phyloP scores from a whole-genome alignment of 2,113 vertebrate genomes.

The Chaetodon auriga region DNA sequence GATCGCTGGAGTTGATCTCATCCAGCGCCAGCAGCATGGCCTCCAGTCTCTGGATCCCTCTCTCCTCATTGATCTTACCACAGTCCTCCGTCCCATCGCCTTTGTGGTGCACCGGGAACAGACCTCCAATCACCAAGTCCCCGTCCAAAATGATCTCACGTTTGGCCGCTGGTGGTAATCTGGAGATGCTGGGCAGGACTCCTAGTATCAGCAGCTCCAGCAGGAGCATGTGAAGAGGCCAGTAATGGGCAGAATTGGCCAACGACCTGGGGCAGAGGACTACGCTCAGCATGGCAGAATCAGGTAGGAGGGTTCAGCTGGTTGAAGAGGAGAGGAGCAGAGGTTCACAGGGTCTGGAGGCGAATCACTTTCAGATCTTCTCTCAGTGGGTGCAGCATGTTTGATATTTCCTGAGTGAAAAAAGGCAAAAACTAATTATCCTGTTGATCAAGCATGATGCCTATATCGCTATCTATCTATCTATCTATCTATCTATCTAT shows the following conservation, averaged over 20 bases:
- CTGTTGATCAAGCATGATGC: conserved; percentile 13
- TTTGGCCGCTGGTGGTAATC: conserved; percentile 83
- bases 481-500: not conserved
- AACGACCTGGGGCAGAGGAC: conserved; percentile 41
- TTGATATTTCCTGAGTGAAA: conserved; percentile 56
- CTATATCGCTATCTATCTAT: not conserved
- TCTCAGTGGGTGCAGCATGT: conserved; percentile 60
- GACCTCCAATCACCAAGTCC: conserved; percentile 95
- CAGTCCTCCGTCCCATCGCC: conserved; percentile 92
- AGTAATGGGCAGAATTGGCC: conserved; percentile 58
- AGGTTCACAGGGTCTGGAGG: conserved; percentile 61
- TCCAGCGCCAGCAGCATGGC: conserved; percentile 98
- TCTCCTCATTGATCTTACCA: conserved; percentile 93
- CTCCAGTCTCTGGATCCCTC: conserved; percentile 97
- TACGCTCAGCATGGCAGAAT: conserved; percentile 66
- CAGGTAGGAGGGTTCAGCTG: conserved; percentile 33
- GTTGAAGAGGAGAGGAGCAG: conserved; percentile 36
- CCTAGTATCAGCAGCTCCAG: conserved; percentile 74
- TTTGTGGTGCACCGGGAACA: conserved; percentile 97
- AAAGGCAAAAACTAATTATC: conserved; percentile 27
- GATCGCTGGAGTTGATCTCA: conserved; percentile 92
- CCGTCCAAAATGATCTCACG: conserved; percentile 93
- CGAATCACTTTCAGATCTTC: conserved; percentile 56
- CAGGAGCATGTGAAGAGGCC: conserved; percentile 72
- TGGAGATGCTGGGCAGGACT: conserved; percentile 79